Evolutionary conservation across 2,888 invertebrate species (phyloP).

Genomic region (Drosophila mayaguana): DNA sequence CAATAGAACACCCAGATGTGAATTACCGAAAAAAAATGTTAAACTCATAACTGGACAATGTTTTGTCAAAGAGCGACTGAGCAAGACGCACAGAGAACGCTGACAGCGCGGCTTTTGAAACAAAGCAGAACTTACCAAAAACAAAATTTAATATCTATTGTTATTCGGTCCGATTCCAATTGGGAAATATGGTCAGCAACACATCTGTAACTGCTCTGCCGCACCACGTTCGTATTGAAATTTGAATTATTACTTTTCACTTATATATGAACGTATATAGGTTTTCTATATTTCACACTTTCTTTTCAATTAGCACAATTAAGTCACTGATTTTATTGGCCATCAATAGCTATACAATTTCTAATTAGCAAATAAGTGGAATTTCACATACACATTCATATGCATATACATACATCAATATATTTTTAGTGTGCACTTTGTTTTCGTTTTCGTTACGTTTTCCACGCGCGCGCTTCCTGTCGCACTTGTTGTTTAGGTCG

Average conservation of each 20-base stretch:
- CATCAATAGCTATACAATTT: slow-evolving; percentile 39
- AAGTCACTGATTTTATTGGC: slow-evolving; percentile 46
- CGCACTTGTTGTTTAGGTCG: slow-evolving; percentile 60
- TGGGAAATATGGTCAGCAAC: slow-evolving; percentile 27
- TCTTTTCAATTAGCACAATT: slow-evolving; percentile 59
- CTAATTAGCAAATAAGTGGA: slow-evolving; percentile 52
- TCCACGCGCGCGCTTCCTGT: slow-evolving; percentile 47
- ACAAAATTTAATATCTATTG: slow-evolving; percentile 16
- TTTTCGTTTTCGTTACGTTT: slow-evolving; percentile 52
- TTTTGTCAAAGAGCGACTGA: slow-evolving; percentile 4
- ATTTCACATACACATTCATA: slow-evolving; percentile 42
- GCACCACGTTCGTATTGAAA: slow-evolving; percentile 13
- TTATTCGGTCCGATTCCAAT: slow-evolving; percentile 33
- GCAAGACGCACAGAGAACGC: slow-evolving; percentile 3
- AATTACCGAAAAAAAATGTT: slow-evolving; percentile 15
- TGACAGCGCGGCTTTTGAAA: slow-evolving; percentile 29
- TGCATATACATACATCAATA: slow-evolving; percentile 1
- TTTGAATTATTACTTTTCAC: slow-evolving; percentile 14
- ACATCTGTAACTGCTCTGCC: slow-evolving; percentile 20
- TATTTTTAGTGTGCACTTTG: slow-evolving; percentile 43
- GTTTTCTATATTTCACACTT: slow-evolving; percentile 52
- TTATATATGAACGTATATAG: slow-evolving; percentile 2
- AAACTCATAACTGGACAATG: slow-evolving; percentile 1
- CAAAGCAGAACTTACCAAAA: slow-evolving; percentile 43
- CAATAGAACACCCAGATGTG: slow-evolving; percentile 18